Evolutionary conservation across 2,888 invertebrate species (phyloP), one percentile per base, ranked within the genome.

Genomic region (Cylindroiulus punctatus): DNA sequence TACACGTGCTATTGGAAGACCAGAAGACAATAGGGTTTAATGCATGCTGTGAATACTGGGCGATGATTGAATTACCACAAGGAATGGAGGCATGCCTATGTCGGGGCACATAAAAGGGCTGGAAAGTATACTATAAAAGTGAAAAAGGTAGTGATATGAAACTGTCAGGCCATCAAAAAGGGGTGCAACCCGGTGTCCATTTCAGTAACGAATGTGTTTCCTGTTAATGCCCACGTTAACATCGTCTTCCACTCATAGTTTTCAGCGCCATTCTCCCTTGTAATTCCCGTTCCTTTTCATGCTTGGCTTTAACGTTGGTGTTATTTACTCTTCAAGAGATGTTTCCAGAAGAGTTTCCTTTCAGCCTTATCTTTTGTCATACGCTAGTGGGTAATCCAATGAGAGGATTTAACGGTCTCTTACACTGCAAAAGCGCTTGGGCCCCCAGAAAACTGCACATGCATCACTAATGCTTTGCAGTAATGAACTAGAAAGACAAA

Each of bases 121-220:
- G 30, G 26, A 30, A 76, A 76, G 76, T 76, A 76, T 7, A 36
- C 30, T 76, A 76, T 32, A 76, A 76, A 30, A 32, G 26, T 65
- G 65, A 65, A 76, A 44, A 76, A 76, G 76, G 76, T 76, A 76
- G 76, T 76, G 76, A 76, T 76, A 76, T 76, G 76, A 76, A 76
- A 76, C 76, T 76, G 76, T 76, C 76, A 76, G 12, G 30, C 30
- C 76, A 76, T 76, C 76, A 76, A 76, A 76, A 76, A 76, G 76
- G 30, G 32, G 76, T 76, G 76, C 76, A 76, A 76, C 76, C 30
- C 17, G 76, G 76, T 76, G 76, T 76, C 76, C 76, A 76, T 76
- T 76, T 76, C 76, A 26, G 76, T 76, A 76, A 76, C 76, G 30
- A 76, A 76, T 76, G 76, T 76, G 76, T 76, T 76, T 32, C 76